Evolutionary conservation across 2,888 invertebrate genomes (phyloP).

Genomic region (Steromphala cineraria): DNA sequence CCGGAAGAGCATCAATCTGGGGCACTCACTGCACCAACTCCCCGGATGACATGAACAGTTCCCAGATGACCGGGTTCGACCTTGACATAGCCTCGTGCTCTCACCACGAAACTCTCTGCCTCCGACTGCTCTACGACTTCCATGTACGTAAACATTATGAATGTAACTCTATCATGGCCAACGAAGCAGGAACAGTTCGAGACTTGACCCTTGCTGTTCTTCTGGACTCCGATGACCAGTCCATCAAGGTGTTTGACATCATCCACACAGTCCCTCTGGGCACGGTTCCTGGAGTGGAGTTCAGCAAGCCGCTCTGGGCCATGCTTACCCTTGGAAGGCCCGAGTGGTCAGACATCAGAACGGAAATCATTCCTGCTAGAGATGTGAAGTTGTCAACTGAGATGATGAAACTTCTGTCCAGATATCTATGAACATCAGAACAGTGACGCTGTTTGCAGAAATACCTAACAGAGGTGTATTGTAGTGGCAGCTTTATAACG

Average conservation of each 20-base stretch:
- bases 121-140: not conserved
- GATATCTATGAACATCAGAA: no score
- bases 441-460: no score
- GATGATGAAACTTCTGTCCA: no score
- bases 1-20: not conserved
- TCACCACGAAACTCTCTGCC: not conserved
- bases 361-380: not conserved
- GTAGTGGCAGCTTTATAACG: no score
- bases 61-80: not conserved
- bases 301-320: not conserved
- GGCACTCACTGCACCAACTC: not conserved
- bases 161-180: not conserved
- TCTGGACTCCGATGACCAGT: not conserved
- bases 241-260: not conserved
- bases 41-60: not conserved
- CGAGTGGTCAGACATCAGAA: not conserved
- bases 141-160: not conserved
- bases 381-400: not conserved
- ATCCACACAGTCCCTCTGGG: not conserved
- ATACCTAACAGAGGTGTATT: no score
- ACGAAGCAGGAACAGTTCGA: not conserved
- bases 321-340: not conserved
- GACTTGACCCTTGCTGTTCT: not conserved
- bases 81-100: not conserved
- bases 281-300: not conserved